A percentile compares a stretch with the other conserved stretches of the same genome.
phyloP scores from a whole-genome alignment of 2,888 invertebrate species.

The Acronicta alni region DNA sequence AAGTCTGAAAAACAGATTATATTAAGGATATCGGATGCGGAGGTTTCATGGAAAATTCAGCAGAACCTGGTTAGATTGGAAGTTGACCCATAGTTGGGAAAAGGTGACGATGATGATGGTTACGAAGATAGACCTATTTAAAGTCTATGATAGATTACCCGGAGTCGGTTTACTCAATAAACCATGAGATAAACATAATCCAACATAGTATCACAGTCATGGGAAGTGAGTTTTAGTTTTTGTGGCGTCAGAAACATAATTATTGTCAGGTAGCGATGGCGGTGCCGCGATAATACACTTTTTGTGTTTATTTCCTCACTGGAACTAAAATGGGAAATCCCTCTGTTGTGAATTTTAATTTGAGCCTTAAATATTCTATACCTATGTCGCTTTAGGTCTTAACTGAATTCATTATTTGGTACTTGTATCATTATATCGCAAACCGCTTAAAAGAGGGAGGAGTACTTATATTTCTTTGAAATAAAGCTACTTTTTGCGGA shows the following conservation, averaged over 20 bases:
- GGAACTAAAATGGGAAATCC: constrained; percentile 66
- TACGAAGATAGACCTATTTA: too few relatives aligned
- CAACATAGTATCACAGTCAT: constrained; percentile 79
- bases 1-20: too few relatives aligned
- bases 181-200: constrained; percentile 50
- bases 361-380: constrained; percentile 19
- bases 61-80: too few relatives aligned
- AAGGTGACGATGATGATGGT: too few relatives aligned
- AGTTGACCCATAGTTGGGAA: too few relatives aligned
- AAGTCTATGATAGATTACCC: constrained; percentile 7
- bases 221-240: constrained; percentile 84
- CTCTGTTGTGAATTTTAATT: constrained; percentile 50
- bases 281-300: constrained; percentile 73
- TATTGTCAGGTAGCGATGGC: constrained; percentile 69
- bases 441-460: neutral
- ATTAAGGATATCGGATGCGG: too few relatives aligned
- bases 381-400: constrained; percentile 24
- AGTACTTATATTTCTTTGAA: too few relatives aligned
- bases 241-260: constrained; percentile 70
- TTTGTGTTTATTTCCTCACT: constrained; percentile 78
- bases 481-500: too few relatives aligned
- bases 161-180: constrained; percentile 35
- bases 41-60: too few relatives aligned
- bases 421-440: too few relatives aligned
- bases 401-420: neutral